Percentiles rank a stretch among this genome's conserved stretches.
Conservation (phyloP, 2,888 invertebrate genomes). For the Euzophera pinguis region DNA sequence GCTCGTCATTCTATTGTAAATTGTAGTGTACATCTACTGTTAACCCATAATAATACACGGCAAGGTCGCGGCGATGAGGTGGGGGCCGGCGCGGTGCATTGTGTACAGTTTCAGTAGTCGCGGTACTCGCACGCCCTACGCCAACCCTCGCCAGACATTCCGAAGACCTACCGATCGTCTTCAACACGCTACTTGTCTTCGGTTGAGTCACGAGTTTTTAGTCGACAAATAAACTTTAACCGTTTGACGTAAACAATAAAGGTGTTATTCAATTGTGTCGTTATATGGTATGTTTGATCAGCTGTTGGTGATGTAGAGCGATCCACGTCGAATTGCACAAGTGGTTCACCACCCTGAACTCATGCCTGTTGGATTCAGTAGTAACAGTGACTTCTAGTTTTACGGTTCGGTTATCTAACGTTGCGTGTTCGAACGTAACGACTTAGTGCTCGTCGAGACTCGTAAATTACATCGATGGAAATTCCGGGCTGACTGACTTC, state of each 20-base stretch:
- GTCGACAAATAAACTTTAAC: neutral
- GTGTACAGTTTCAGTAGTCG: slow-evolving; percentile 51
- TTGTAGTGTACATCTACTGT: slow-evolving; percentile 52
- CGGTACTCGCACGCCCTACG: slow-evolving; percentile 19
- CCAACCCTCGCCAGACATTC: neutral
- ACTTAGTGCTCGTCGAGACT: neutral
- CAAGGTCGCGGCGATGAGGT: slow-evolving; percentile 66
- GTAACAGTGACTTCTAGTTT: slow-evolving; percentile 13
- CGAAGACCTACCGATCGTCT: neutral
- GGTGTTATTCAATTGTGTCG: neutral
- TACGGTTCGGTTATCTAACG: slow-evolving; percentile 15
- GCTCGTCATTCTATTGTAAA: slow-evolving; percentile 74
- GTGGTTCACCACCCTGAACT: slow-evolving; percentile 33
- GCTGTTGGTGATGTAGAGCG: slow-evolving; percentile 37
- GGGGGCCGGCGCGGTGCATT: slow-evolving; percentile 58
- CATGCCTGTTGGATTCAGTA: slow-evolving; percentile 7
- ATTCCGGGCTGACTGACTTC: neutral
- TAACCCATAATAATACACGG: slow-evolving; percentile 75
- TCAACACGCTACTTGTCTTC: neutral
- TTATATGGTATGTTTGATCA: slow-evolving; percentile 44
- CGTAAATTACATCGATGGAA: slow-evolving; percentile 1
- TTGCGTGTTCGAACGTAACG: slow-evolving; percentile 15
- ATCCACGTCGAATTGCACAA: slow-evolving; percentile 35
- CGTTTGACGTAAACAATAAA: neutral
- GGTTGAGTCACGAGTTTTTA: neutral